These are phyloP conservation scores for Planiliza haematocheilus DNA, from an alignment of 2,113 vertebrate species.

Conservation along the genomic window DNA sequence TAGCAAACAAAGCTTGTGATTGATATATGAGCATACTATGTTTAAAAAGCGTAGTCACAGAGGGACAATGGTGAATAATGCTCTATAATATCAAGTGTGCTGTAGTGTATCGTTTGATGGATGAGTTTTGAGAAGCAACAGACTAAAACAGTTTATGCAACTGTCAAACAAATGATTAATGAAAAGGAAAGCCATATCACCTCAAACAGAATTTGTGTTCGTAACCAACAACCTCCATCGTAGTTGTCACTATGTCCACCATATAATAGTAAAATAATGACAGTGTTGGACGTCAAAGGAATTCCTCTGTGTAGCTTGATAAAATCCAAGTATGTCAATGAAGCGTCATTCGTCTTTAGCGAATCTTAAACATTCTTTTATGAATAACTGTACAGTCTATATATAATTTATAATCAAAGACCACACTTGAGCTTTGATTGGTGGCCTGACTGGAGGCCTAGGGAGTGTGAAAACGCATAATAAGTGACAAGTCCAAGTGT, in stretches of 20 bases:
- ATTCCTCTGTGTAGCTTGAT: slow-evolving; percentile 34
- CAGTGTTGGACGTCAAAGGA: slow-evolving; percentile 6
- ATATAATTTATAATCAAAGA: slow-evolving; percentile 65
- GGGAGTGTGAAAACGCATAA: slow-evolving; percentile 55
- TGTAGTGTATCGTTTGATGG: slow-evolving; percentile 55
- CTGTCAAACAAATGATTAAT: slow-evolving; percentile 67
- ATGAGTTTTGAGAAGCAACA: slow-evolving; percentile 63
- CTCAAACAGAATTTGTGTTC: slow-evolving; percentile 40
- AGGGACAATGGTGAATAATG: slow-evolving; percentile 71
- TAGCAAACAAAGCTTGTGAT: slow-evolving; percentile 56
- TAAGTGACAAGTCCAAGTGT: slow-evolving; percentile 61
- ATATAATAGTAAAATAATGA: slow-evolving; percentile 36
- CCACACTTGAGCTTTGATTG: slow-evolving; percentile 54
- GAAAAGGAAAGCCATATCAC: slow-evolving; percentile 56
- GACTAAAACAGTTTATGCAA: slow-evolving; percentile 62
- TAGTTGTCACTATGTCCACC: slow-evolving; percentile 21
- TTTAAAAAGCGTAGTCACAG: slow-evolving; percentile 45
- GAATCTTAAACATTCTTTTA: background rate
- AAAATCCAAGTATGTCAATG: slow-evolving; percentile 36
- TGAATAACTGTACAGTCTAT: slow-evolving; percentile 38
- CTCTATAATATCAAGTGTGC: slow-evolving; percentile 55
- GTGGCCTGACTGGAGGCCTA: slow-evolving; percentile 41
- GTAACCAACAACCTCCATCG: slow-evolving; percentile 25
- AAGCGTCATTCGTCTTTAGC: slow-evolving; percentile 13
- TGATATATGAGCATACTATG: slow-evolving; percentile 52